Percentiles rank a stretch among this genome's conserved stretches.
Evolutionary conservation across 2,888 invertebrate species (phyloP).

Genomic region (Nezara viridula): DNA sequence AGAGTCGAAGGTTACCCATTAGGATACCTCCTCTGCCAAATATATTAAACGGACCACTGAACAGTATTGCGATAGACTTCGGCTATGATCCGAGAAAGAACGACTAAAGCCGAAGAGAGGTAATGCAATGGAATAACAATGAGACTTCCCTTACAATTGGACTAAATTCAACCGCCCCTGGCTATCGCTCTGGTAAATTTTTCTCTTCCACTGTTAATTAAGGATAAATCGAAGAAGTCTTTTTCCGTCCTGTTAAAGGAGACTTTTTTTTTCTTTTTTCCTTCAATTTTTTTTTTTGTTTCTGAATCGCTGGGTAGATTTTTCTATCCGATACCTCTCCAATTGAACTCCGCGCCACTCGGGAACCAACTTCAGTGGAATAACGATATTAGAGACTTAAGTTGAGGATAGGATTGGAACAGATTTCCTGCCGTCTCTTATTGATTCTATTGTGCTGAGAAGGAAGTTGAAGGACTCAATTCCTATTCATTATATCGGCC

Average conservation of each 20-base stretch:
- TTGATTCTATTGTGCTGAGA: background rate
- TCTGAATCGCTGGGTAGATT: conserved; percentile 1
- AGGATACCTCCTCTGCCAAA: background rate
- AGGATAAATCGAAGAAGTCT: conserved; percentile 37
- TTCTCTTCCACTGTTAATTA: conserved; percentile 26
- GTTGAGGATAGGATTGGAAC: background rate
- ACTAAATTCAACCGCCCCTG: conserved; percentile 33
- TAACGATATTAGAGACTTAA: conserved; percentile 11
- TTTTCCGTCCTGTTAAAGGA: conserved; percentile 44
- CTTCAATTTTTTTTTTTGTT: background rate
- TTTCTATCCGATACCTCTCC: conserved; percentile 13
- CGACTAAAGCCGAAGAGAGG: background rate
- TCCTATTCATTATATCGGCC: background rate
- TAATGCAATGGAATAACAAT: conserved; percentile 20
- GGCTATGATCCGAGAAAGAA: background rate
- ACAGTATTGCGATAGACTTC: background rate
- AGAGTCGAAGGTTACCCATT: no score
- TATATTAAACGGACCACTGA: conserved; percentile 4
- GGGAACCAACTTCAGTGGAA: background rate
- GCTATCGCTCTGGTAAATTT: conserved; percentile 13
- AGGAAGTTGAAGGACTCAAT: background rate
- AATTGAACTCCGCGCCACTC: background rate
- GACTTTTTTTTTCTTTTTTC: background rate
- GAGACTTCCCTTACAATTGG: conserved; percentile 1
- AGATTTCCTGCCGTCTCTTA: background rate